Evolutionary conservation across 2,797 vertebrate species (phyloP).

Genomic region (Galaxias olidus): DNA sequence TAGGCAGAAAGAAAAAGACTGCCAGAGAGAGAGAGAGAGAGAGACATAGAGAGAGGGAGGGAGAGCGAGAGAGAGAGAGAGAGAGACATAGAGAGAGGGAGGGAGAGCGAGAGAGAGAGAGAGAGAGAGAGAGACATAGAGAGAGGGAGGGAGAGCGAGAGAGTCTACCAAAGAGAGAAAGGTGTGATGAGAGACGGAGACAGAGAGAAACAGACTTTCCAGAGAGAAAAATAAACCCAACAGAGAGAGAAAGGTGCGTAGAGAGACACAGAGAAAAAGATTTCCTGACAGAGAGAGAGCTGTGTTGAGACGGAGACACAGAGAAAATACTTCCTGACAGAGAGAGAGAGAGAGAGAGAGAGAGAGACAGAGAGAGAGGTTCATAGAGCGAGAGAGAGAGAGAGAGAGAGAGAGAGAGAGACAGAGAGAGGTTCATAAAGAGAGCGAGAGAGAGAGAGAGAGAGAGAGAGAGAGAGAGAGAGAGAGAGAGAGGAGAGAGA

Average conservation of each 20-base stretch:
- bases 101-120: no score
- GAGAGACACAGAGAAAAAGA: not conserved
- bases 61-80: no score
- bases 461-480: conserved; percentile 27
- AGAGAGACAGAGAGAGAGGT: conserved; percentile 33
- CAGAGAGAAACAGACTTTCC: conserved; percentile 22
- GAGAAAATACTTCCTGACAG: no score
- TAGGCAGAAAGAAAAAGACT: no score
- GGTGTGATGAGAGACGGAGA: not conserved
- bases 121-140: no score
- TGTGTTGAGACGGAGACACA: no score
- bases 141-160: conserved; percentile 1
- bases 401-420: conserved; percentile 58
- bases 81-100: no score
- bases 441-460: conserved; percentile 47
- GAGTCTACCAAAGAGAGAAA: conserved; percentile 24
- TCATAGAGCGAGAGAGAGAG: conserved; percentile 50
- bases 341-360: conserved; percentile 47
- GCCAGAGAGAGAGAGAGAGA: no score
- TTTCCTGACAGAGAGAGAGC: not conserved
- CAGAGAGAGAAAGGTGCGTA: conserved; percentile 56
- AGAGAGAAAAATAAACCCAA: no score
- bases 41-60: no score
- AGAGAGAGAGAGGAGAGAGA: conserved; percentile 50
- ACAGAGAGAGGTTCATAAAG: no score